Conservation (phyloP, 2,113 vertebrate genomes). For the Ranitomeya imitator region DNA sequence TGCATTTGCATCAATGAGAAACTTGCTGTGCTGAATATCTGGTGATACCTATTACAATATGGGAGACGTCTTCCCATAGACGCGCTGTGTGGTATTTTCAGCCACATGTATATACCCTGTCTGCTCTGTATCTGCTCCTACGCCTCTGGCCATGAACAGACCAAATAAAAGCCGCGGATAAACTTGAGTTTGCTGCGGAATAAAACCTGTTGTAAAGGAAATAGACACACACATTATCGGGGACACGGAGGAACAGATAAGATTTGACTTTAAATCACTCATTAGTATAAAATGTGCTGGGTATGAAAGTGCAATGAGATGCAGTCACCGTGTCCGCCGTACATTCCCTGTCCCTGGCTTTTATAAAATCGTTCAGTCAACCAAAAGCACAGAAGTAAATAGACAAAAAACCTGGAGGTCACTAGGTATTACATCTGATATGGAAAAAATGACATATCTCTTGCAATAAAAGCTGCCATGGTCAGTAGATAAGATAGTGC, state of each 20-base stretch:
- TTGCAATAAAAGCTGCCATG: conserved; percentile 12
- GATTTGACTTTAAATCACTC: background rate
- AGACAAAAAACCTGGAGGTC: background rate
- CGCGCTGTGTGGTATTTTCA: background rate
- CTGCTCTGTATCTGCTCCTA: background rate
- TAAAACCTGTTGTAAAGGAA: background rate
- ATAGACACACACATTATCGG: conserved; percentile 19
- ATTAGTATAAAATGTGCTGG: background rate
- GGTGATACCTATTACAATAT: background rate
- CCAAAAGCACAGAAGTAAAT: conserved; percentile 31
- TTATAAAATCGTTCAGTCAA: conserved; percentile 47
- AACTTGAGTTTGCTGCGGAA: background rate
- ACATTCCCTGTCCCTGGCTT: conserved; percentile 17
- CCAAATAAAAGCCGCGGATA: background rate
- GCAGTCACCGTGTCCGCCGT: background rate
- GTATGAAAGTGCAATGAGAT: background rate
- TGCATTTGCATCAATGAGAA: background rate
- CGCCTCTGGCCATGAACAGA: background rate
- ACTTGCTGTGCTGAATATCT: background rate
- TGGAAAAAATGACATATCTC: background rate
- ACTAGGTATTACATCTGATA: background rate
- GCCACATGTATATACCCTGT: background rate
- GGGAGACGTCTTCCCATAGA: background rate
- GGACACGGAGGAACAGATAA: conserved; percentile 29
- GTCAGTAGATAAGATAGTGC: background rate